Evolutionary conservation across 2,797 vertebrate species (phyloP).

Genomic region (Helicolenus hilgendorfi): DNA sequence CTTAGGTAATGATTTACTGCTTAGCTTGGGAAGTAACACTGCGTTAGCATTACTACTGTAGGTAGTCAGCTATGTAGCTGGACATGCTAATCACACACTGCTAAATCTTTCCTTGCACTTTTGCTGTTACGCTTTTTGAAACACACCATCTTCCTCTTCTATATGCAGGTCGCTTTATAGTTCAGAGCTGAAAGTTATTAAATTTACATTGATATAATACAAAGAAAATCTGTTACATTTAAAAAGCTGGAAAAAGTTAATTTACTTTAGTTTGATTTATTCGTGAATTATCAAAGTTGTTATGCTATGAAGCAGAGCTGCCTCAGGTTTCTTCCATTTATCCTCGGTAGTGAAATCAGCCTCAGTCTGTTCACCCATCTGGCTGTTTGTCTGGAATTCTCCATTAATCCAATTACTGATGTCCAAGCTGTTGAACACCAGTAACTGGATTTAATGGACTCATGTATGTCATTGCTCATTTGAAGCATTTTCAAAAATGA

Average conservation of each 20-base stretch:
- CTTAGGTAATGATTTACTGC: no score
- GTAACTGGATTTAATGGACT: neutral
- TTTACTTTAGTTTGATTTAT: neutral
- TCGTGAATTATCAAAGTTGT: neutral
- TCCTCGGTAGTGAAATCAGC: neutral
- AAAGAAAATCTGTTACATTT: neutral
- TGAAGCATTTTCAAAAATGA: neutral
- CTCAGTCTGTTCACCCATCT: neutral
- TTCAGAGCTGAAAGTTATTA: neutral
- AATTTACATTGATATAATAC: neutral
- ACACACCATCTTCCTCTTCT: neutral
- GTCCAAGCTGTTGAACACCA: neutral
- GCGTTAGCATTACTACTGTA: no score
- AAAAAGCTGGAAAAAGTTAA: neutral
- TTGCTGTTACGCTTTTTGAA: neutral
- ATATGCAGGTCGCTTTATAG: neutral
- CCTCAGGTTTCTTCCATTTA: neutral
- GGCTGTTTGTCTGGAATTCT: neutral
- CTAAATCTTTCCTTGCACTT: neutral
- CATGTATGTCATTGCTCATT: neutral
- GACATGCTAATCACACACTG: neutral
- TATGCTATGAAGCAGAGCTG: neutral
- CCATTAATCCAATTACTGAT: neutral
- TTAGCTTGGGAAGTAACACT: no score
- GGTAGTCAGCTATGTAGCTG: no score